Base-by-base conservation (phyloP, 1,140 invertebrate genomes). In the Archivesica marissinica region DNA sequence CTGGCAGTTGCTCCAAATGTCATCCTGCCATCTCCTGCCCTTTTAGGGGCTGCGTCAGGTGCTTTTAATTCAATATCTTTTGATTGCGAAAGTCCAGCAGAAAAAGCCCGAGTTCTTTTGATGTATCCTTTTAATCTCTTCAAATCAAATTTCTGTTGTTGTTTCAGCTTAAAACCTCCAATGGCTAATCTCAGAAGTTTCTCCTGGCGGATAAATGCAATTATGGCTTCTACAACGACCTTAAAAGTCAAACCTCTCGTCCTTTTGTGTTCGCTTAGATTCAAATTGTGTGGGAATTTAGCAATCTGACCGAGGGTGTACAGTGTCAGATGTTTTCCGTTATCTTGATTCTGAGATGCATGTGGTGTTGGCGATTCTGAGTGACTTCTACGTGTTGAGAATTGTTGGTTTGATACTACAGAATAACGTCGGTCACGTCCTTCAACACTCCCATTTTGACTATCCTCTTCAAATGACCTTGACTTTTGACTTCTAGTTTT, bases 71-170 rank as follows among this genome's bases (percentile, higher is more conserved):
- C 68, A 75, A 85, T 84, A 41, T 72, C 76, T 54, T 47, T 81
- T 20, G 56, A 85, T 47, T 68, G 74, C 38, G 81, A 75, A 15
- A 79, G 44, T 17, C 72, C 77, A 35, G 64, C 81, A 72, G 86
- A 72, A 86, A 89, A 89, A 30, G 88, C 76, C 64, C 82, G 74
- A 39, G 80, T 88, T 23, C 33, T 52, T 70, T 87, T 64, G 2
- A 89, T 47, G 84, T 80, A 89, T 30, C 50, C 77, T 61, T 74
- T 86, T 33, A 89, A 75, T 61, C 82, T 85, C 13, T 79, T 68
- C 68, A 86, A 83, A 80, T 89, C 86, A 88, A 87, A 81, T 66
- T 87, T 89, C 35, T 82, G 66, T 79, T 66, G 76, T 17, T 81
- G 64, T 41, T 87, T 87, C 41, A 82, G 56, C 41, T 61, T 78